Percentiles rank a stretch among this genome's conserved stretches.
Evolutionary conservation across 2,113 vertebrate genomes (phyloP).

Genomic region (Etheostoma spectabile): DNA sequence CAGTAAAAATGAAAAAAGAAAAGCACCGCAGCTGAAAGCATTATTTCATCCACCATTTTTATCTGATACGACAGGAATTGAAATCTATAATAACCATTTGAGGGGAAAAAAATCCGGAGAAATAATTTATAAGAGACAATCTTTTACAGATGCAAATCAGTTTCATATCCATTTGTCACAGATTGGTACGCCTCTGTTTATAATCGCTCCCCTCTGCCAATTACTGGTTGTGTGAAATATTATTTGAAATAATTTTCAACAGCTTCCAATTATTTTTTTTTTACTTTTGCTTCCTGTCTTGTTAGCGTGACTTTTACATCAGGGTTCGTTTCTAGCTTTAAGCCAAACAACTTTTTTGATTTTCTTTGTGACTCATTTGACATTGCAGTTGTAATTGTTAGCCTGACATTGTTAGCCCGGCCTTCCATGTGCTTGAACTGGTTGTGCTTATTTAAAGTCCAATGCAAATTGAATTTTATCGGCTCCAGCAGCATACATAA

Average conservation of each 20-base stretch:
- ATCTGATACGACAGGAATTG: slow-evolving; percentile 46
- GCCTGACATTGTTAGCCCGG: background rate
- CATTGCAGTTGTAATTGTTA: slow-evolving; percentile 29
- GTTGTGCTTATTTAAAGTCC: background rate
- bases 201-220: slow-evolving; percentile 37
- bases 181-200: slow-evolving; percentile 38
- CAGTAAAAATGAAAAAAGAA: background rate
- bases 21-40: background rate
- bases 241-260: slow-evolving; percentile 37
- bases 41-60: slow-evolving; percentile 6
- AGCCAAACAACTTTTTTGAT: slow-evolving; percentile 22
- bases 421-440: background rate
- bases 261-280: slow-evolving; percentile 46
- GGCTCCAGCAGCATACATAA: background rate
- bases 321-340: slow-evolving; percentile 10
- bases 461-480: background rate
- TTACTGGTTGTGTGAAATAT: slow-evolving; percentile 36
- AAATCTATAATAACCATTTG: slow-evolving; percentile 29
- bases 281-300: slow-evolving; percentile 26
- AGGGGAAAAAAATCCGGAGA: slow-evolving; percentile 5
- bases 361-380: slow-evolving; percentile 27
- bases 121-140: slow-evolving; percentile 42
- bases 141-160: slow-evolving; percentile 57
- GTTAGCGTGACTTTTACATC: slow-evolving; percentile 37
- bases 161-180: slow-evolving; percentile 47